Percentiles rank a stretch among this genome's conserved stretches.
Conservation (phyloP, 1,140 invertebrate genomes). For the Onthophagus taurus region DNA sequence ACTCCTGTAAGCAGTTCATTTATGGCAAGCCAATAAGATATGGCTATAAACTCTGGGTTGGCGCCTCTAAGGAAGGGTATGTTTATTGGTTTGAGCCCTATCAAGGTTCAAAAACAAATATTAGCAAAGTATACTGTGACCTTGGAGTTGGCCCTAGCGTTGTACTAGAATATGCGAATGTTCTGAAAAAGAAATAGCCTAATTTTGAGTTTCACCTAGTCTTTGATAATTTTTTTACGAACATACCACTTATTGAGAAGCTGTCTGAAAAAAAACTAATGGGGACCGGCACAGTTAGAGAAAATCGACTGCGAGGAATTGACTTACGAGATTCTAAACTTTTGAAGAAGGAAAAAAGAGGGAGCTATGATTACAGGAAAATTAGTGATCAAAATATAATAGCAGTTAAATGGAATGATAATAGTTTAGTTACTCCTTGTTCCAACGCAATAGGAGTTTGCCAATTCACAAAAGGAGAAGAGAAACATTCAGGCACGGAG, state of each 20-base stretch:
- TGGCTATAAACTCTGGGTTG: conserved; percentile 17
- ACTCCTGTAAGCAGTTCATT: conserved; percentile 21
- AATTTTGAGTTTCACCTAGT: too few species aligned
- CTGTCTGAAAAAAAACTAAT: not conserved
- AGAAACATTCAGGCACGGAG: too few species aligned
- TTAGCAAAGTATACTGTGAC: conserved; percentile 1
- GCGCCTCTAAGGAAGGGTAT: conserved; percentile 4
- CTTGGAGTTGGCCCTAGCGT: too few species aligned
- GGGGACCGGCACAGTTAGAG: conserved; percentile 3
- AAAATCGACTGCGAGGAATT: conserved; percentile 10
- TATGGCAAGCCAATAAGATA: conserved; percentile 19
- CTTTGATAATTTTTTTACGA: too few species aligned
- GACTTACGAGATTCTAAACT: not conserved
- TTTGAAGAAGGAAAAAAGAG: conserved; percentile 7
- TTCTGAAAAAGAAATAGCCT: too few species aligned
- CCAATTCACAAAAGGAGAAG: conserved; percentile 3
- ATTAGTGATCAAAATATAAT: conserved; percentile 3
- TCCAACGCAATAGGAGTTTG: too few species aligned
- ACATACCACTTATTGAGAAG: too few species aligned
- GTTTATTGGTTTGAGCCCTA: conserved; percentile 13
- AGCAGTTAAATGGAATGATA: conserved; percentile 4
- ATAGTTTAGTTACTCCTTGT: too few species aligned
- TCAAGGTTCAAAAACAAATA: conserved; percentile 10
- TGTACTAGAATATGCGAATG: too few species aligned
- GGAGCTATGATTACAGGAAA: conserved; percentile 9